Conservation (phyloP, 2,113 vertebrate genomes). For the Triplophysa dalaica region DNA sequence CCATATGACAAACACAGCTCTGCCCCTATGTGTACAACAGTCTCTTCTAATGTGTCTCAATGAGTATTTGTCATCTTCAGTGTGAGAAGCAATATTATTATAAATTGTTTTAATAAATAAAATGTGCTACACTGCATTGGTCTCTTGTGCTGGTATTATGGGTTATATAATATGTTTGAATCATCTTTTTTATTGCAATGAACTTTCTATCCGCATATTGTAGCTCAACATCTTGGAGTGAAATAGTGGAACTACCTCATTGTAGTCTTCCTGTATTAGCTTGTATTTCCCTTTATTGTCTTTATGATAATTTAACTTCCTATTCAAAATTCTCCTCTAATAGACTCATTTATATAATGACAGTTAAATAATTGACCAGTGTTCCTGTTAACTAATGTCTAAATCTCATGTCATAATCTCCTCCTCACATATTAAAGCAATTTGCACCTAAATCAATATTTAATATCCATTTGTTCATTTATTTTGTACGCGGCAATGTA, state of each 20-base stretch:
- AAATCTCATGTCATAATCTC: too few species aligned
- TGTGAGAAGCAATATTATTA: not conserved
- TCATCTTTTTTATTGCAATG: slow-evolving; percentile 12
- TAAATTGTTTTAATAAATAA: too few species aligned
- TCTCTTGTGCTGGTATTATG: too few species aligned
- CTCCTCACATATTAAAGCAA: too few species aligned
- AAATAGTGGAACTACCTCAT: not conserved
- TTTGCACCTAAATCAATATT: too few species aligned
- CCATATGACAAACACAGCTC: not conserved
- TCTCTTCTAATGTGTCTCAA: not conserved
- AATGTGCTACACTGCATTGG: not conserved
- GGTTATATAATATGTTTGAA: not conserved
- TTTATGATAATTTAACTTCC: not conserved
- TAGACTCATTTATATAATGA: too few species aligned
- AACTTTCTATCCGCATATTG: not conserved
- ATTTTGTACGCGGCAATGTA: too few species aligned
- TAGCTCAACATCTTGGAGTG: not conserved
- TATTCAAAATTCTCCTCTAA: too few species aligned
- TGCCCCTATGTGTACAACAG: not conserved
- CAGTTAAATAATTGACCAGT: too few species aligned
- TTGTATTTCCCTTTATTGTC: not conserved
- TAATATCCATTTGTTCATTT: too few species aligned
- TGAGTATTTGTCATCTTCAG: slow-evolving; percentile 5
- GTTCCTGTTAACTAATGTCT: too few species aligned
- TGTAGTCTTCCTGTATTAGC: not conserved